Evolutionary conservation across 2,888 invertebrate genomes (phyloP).

Genomic region (Drosophila incognita): DNA sequence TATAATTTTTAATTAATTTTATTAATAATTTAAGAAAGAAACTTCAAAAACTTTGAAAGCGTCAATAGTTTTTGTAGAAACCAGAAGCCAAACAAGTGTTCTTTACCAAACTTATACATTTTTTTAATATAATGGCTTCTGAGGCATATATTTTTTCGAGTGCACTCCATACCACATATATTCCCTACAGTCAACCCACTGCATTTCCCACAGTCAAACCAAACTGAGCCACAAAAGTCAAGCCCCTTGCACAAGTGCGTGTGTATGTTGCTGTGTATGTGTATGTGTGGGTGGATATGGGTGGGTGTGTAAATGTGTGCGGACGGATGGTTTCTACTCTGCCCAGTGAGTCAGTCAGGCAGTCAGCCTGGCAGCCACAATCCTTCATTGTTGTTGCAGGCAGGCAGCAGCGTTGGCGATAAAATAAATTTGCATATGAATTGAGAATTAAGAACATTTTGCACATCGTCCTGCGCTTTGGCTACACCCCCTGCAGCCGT

Average conservation of each 20-base stretch:
- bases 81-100: background rate
- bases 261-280: slow-evolving; percentile 17
- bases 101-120: background rate
- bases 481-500: slow-evolving; percentile 2
- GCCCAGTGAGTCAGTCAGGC: slow-evolving; percentile 57
- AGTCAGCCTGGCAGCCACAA: slow-evolving; percentile 66
- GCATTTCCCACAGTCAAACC: slow-evolving; percentile 38
- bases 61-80: background rate
- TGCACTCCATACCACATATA: slow-evolving; percentile 4
- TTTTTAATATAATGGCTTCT: background rate
- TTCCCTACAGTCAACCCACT: slow-evolving; percentile 15
- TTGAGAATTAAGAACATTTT: slow-evolving; percentile 85
- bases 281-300: slow-evolving; percentile 1
- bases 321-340: slow-evolving; percentile 40
- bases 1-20: background rate
- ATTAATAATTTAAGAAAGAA: background rate
- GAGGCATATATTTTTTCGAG: background rate
- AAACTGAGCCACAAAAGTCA: slow-evolving; percentile 62
- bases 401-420: slow-evolving; percentile 78
- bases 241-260: slow-evolving; percentile 44
- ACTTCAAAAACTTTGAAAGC: background rate
- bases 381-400: slow-evolving; percentile 73
- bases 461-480: slow-evolving; percentile 74
- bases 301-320: slow-evolving; percentile 29
- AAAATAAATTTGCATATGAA: slow-evolving; percentile 86